phyloP scores from a whole-genome alignment of 2,797 vertebrate species.

The Sebastiscus albofasciatus region DNA sequence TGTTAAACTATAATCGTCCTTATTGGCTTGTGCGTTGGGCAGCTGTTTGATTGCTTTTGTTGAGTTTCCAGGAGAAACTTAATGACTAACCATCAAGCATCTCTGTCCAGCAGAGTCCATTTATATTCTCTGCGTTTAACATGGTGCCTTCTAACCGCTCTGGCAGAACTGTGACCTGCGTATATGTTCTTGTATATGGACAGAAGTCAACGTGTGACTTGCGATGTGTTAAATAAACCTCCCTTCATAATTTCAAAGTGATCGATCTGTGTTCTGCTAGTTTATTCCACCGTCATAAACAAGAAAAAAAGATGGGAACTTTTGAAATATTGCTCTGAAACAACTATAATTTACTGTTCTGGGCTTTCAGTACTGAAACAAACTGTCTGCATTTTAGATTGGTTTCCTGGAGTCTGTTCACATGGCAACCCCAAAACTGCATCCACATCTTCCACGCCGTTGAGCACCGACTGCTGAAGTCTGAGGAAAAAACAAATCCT shows the following conservation, averaged over 20 bases:
- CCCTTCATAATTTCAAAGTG: background rate
- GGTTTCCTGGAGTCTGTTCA: conserved; percentile 33
- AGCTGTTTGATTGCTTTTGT: conserved; percentile 8
- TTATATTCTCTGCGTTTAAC: background rate
- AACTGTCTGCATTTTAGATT: background rate
- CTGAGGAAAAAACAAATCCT: background rate
- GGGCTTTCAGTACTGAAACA: background rate
- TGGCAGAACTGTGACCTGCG: background rate
- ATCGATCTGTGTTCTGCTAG: background rate
- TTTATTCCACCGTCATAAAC: background rate
- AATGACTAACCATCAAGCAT: conserved; percentile 12
- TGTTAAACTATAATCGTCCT: background rate
- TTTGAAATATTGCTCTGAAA: background rate
- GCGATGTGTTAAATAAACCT: background rate
- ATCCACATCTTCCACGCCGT: background rate
- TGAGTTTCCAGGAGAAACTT: conserved; percentile 9
- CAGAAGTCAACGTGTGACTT: background rate
- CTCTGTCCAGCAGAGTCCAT: background rate
- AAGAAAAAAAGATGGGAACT: background rate
- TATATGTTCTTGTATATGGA: background rate
- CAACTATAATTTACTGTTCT: background rate
- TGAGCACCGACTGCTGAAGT: background rate
- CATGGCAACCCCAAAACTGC: conserved; percentile 47
- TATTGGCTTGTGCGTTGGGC: background rate
- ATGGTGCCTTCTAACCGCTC: background rate